These are phyloP conservation scores for Sarcophaga variegata DNA, from an alignment of 2,888 invertebrate species.

Conservation along the genomic window DNA sequence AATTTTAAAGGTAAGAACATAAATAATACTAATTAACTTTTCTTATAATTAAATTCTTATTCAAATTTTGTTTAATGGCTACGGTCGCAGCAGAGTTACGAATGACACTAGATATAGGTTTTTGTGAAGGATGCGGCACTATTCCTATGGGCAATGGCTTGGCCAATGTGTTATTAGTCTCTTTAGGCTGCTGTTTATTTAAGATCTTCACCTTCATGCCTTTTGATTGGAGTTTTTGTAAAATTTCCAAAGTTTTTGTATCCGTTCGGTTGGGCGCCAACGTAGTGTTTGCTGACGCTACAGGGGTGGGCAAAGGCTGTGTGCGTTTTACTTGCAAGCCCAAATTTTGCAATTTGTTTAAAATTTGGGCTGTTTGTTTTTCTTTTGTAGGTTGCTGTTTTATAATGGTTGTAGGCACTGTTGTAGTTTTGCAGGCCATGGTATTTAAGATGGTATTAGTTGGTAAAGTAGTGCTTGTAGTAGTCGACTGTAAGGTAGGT, in stretches of 20 bases:
- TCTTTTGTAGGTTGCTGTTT: slow-evolving; percentile 49
- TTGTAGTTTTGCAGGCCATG: neutral
- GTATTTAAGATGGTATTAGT: slow-evolving; percentile 18
- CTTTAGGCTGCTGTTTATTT: slow-evolving; percentile 49
- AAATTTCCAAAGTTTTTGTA: slow-evolving; percentile 71
- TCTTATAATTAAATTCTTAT: slow-evolving; percentile 66
- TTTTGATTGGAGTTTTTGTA: slow-evolving; percentile 77
- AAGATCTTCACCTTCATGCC: slow-evolving; percentile 74
- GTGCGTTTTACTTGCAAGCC: slow-evolving; percentile 76
- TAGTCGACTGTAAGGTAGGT: neutral
- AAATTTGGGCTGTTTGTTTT: slow-evolving; percentile 72
- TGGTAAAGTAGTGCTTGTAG: neutral
- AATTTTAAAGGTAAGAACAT: slow-evolving; percentile 42
- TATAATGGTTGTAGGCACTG: slow-evolving; percentile 18
- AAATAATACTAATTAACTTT: slow-evolving; percentile 62
- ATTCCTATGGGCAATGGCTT: slow-evolving; percentile 7
- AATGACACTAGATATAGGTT: slow-evolving; percentile 19
- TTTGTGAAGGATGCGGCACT: slow-evolving; percentile 28
- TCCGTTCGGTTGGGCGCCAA: slow-evolving; percentile 55
- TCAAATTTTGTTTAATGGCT: slow-evolving; percentile 50
- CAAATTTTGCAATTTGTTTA: slow-evolving; percentile 76
- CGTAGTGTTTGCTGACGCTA: slow-evolving; percentile 44
- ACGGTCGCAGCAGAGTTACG: slow-evolving; percentile 35
- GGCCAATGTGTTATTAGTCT: neutral
- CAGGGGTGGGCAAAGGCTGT: slow-evolving; percentile 16